Evolutionary conservation across 2,888 invertebrate genomes (phyloP), one percentile per base, ranked within the genome.

Genomic region (Trichopria drosophilae): DNA sequence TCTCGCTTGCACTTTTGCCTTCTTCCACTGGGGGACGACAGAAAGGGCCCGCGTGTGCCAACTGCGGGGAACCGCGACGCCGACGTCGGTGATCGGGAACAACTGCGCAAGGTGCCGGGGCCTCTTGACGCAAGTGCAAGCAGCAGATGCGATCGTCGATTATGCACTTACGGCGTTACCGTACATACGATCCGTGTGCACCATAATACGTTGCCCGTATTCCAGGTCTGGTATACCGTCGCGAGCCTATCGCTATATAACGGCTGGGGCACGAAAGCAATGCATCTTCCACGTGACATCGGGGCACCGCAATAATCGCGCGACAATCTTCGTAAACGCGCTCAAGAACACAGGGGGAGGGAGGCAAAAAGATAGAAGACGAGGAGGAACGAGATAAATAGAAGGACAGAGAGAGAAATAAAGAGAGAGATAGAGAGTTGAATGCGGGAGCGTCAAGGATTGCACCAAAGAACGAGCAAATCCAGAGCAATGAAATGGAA

Each of bases 101-200:
- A 60, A 61, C 57, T 63, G 69, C n/a, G n/a, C 67, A 68, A 71
- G 71, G 72, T 72, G 72, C 66, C 63, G 60, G 64, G 63, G 64
- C n/a, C n/a, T 56, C 64, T 64, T 70, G 72, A 72, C 71, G 68
- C 71, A 72, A 72, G 72, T 72, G 73, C 72, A 72, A 71, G 68
- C 65, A 72, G 67, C 65, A 73, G 73, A 74, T 74, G 73, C 71
- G 72, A 74, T 75, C 70, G 67, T 61, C 72, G 73, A 74, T 75
- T 73, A 73, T 69, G 71, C 73, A 73, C 72, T 75, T 72, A 74
- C 72, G 68, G 72, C 68, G 72, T 73, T 73, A 73, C 68, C 65
- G 67, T 65, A 61, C 71, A 68, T 70, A 68, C 64, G 24, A 4
- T 24, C 65, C 64, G 61, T 59, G 53, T 59, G 60, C 66, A 64